Evolutionary conservation across 1,140 invertebrate genomes (phyloP).

Genomic region (Kradibia gibbosae): DNA sequence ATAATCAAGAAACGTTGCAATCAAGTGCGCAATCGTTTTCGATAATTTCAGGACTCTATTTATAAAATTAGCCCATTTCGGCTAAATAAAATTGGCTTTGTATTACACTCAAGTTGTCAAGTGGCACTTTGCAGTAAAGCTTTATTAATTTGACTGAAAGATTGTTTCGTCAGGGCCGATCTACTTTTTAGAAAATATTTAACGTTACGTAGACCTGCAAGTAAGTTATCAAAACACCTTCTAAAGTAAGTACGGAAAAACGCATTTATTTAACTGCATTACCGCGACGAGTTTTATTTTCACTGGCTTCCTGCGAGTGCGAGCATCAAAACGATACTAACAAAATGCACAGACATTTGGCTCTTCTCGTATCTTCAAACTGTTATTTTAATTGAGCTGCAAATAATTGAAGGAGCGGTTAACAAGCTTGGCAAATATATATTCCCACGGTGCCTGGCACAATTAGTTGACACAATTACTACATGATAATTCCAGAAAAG

Average conservation of each 20-base stretch:
- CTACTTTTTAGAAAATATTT: background rate
- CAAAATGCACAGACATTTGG: too few relatives aligned
- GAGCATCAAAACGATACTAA: background rate
- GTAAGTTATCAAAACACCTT: too few relatives aligned
- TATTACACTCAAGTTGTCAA: background rate
- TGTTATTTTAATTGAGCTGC: background rate
- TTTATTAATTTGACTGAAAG: too few relatives aligned
- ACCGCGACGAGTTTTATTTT: too few relatives aligned
- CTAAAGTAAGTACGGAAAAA: too few relatives aligned
- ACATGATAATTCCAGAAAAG: too few relatives aligned
- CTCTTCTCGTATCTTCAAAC: too few relatives aligned
- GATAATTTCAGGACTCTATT: background rate
- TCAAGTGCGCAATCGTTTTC: background rate
- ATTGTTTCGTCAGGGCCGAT: too few relatives aligned
- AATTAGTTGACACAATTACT: background rate
- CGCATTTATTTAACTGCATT: background rate
- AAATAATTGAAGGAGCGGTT: background rate
- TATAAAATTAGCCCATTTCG: background rate
- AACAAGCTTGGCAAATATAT: background rate
- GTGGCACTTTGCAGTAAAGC: too few relatives aligned
- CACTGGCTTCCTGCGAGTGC: too few relatives aligned
- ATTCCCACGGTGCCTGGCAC: background rate
- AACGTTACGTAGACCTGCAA: background rate
- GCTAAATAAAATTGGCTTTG: background rate
- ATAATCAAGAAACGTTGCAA: background rate